Conservation (phyloP, 2,113 vertebrate species). For the Neolamprologus modestus region DNA sequence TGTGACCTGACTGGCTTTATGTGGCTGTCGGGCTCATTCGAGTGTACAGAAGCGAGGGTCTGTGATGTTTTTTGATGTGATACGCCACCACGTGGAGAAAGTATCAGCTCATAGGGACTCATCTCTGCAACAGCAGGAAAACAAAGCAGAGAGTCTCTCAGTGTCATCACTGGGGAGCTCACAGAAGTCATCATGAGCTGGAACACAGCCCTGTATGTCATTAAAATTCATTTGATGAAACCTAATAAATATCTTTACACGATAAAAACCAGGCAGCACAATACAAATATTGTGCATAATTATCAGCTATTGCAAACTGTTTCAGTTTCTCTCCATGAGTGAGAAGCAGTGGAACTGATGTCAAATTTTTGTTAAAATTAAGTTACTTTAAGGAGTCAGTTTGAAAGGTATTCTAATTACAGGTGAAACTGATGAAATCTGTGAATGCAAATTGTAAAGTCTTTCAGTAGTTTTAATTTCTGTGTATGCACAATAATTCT, state of each 20-base stretch:
- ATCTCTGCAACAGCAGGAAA: constrained; percentile 90
- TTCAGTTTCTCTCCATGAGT: neutral
- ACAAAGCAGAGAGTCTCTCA: constrained; percentile 99
- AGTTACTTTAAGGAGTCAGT: neutral
- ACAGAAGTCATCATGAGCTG: constrained; percentile 53
- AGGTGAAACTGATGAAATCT: neutral
- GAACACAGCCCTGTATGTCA: neutral
- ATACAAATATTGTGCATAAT: neutral
- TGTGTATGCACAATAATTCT: neutral
- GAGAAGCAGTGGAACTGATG: neutral
- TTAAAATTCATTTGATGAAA: neutral
- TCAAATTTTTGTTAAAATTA: neutral
- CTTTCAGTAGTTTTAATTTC: neutral
- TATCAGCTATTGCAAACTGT: neutral
- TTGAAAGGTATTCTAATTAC: neutral
- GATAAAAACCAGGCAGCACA: neutral
- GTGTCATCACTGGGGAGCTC: constrained; percentile 74
- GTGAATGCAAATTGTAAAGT: neutral
- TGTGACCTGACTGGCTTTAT: neutral
- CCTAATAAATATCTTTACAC: neutral
- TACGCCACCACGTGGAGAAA: constrained; percentile 96
- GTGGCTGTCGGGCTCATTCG: neutral
- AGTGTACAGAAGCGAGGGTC: constrained; percentile 88
- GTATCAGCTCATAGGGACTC: constrained; percentile 98
- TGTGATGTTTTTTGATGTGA: constrained; percentile 81